Base-by-base conservation (phyloP, 2,888 invertebrate genomes). In the Drosophila stalkeri region DNA sequence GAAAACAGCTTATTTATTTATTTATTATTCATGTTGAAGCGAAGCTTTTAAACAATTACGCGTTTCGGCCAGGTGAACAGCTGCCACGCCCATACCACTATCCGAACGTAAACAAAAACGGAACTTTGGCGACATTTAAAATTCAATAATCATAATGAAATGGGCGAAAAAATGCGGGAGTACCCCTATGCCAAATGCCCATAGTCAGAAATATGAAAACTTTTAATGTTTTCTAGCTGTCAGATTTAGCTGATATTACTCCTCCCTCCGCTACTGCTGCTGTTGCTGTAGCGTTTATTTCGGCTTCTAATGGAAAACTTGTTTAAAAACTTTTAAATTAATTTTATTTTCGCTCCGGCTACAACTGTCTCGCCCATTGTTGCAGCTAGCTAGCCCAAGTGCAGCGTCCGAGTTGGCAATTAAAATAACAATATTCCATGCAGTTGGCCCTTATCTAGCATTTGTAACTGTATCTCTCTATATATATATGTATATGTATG, bases 241-340 rank as follows among this genome's bases (percentile, higher is more conserved):
- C 72, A 67, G 66, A 41, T 49, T 68, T 37, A 39, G 27, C 55
- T 49, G 33, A n/a, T 61, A 18, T 16, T 20, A 16, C 8, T 27
- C 27, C 27, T 27, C 27, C 27, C 27, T 27, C 6, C 23, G 12
- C 39, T 39, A n/a, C 37, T 37, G 14, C 52, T 39, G 52, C 20
- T 52, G 37, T 23, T 37, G 49, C 18, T 37, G 35, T 80, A 62
- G 67, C 59, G 59, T 60, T 55, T 64, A 61, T 69, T 60, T 65
- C 55, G 37, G 49, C 81, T 60, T 83, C 75, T 77, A 85, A 87
- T 90, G 85, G 79, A 81, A 89, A 89, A 89, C 90, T 89, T 89
- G 84, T 79, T 85, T 56, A 27, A 78, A 90, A 89, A 91, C 82
- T 89, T 89, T 89, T 81, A 89, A 89, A 89, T 89, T 89, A 89